Evolutionary conservation across 2,797 vertebrate species (phyloP).

Genomic region (Psittacula echo): DNA sequence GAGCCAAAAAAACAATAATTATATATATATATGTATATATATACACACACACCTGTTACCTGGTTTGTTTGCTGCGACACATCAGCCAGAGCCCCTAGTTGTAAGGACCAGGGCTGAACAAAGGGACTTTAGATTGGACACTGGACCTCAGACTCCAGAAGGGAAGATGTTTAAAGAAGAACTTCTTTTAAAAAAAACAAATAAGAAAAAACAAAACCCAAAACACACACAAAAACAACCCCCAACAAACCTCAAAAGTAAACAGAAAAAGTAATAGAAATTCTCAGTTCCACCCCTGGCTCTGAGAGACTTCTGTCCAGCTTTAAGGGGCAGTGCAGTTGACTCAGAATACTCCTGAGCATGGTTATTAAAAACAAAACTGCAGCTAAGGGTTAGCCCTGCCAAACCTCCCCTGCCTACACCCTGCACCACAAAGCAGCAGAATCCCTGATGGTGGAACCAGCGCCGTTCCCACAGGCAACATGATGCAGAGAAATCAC

Average conservation of each 20-base stretch:
- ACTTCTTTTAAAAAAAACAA: neutral
- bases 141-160: neutral
- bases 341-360: neutral
- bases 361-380: neutral
- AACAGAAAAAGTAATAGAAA: neutral
- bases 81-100: neutral
- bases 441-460: neutral
- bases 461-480: neutral
- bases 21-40: neutral
- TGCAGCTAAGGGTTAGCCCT: neutral
- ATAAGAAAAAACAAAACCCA: no score
- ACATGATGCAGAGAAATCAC: neutral
- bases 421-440: neutral
- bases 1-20: neutral
- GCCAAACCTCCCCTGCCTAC: neutral
- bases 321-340: neutral
- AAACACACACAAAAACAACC: neutral
- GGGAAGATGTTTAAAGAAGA: neutral
- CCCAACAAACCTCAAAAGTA: neutral
- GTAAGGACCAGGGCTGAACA: neutral
- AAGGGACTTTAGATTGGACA: neutral
- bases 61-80: neutral
- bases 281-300: neutral
- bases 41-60: neutral
- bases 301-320: slow-evolving; percentile 20